phyloP scores from a whole-genome alignment of 2,797 vertebrate species.

The Anguilla obscura region DNA sequence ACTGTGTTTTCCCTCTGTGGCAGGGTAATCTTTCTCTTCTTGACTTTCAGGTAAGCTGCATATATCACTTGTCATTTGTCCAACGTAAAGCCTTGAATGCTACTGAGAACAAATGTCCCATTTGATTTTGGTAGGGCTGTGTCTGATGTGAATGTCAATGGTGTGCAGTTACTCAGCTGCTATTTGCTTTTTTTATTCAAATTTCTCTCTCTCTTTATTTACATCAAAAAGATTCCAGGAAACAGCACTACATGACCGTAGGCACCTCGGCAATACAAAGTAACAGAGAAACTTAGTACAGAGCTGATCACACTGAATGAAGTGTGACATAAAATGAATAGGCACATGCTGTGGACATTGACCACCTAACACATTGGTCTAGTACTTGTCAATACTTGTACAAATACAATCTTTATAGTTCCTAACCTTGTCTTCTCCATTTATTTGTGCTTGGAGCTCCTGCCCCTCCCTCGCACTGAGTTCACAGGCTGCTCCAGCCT shows the following conservation, averaged over 20 bases:
- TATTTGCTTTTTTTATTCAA: not conserved
- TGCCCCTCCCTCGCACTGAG: no score
- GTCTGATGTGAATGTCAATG: not conserved
- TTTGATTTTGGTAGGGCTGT: not conserved
- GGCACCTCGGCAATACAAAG: not conserved
- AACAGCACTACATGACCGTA: not conserved
- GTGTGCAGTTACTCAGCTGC: not conserved
- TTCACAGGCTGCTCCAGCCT: no score
- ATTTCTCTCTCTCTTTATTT: not conserved
- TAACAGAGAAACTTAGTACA: not conserved
- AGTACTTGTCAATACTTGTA: no score
- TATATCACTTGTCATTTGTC: not conserved
- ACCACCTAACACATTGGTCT: no score
- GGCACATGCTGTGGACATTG: no score
- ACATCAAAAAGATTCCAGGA: not conserved
- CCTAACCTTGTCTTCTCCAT: no score
- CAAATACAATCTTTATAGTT: no score
- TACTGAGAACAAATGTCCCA: not conserved
- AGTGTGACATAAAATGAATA: no score
- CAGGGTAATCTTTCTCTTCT: not conserved
- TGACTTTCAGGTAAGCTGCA: not conserved
- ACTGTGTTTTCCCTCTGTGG: not conserved
- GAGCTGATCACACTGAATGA: no score
- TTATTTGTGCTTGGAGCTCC: no score
- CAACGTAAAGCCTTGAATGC: not conserved